These are phyloP conservation scores for Thereva unica DNA, from an alignment of 2,888 invertebrate species.

Conservation along the genomic window DNA sequence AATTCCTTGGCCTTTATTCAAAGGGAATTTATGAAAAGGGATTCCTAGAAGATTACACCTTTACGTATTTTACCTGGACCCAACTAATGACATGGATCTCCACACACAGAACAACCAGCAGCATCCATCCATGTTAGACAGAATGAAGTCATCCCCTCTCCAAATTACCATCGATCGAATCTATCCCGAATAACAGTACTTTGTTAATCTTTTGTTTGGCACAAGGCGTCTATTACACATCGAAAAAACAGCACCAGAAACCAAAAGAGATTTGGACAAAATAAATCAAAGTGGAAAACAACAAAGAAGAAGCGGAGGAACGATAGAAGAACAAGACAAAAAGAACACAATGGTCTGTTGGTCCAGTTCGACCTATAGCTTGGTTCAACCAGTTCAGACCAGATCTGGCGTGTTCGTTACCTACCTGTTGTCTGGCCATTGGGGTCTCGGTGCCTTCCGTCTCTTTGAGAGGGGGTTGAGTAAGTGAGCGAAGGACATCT, in stretches of 20 bases:
- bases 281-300: neutral
- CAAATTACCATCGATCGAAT: neutral
- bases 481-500: too few relatives aligned
- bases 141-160: neutral
- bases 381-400: conserved; percentile 13
- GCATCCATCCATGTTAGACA: neutral
- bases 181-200: conserved; percentile 20
- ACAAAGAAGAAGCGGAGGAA: neutral
- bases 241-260: neutral
- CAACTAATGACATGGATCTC: conserved; percentile 14
- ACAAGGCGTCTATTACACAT: conserved; percentile 17
- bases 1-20: conserved; percentile 3
- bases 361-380: neutral
- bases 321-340: too few relatives aligned
- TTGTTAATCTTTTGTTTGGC: conserved; percentile 31
- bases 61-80: conserved; percentile 10
- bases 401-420: conserved; percentile 26
- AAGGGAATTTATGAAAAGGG: conserved; percentile 24
- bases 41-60: conserved; percentile 19
- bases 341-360: too few relatives aligned
- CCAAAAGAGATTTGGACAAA: conserved; percentile 6
- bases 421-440: neutral
- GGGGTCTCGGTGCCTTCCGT: too few relatives aligned
- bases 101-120: neutral
- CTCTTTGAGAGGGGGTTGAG: too few relatives aligned